These are phyloP conservation scores for Poecile montanus DNA, from an alignment of 2,797 vertebrate genomes.

Conservation along the genomic window DNA sequence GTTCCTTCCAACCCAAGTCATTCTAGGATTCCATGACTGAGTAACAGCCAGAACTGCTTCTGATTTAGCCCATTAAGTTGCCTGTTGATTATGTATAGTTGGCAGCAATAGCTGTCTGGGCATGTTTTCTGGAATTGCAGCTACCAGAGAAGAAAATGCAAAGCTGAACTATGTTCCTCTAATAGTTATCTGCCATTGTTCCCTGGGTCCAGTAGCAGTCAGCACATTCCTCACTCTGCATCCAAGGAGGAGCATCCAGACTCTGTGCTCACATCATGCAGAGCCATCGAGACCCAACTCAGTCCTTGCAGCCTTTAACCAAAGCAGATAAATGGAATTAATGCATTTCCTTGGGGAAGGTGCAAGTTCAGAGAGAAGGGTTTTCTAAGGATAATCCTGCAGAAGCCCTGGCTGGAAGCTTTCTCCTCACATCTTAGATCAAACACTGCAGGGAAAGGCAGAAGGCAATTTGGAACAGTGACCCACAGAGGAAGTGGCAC, in stretches of 20 bases:
- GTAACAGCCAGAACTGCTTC: not conserved
- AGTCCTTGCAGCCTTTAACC: not conserved
- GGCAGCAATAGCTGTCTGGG: not conserved
- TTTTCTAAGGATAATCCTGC: not conserved
- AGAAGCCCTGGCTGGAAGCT: not conserved
- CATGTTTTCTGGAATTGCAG: not conserved
- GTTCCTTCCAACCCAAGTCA: not conserved
- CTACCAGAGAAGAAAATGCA: not conserved
- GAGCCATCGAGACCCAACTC: not conserved
- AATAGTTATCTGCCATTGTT: not conserved
- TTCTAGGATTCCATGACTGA: not conserved
- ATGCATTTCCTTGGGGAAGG: not conserved
- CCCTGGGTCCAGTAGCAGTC: not conserved
- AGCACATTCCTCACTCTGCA: not conserved
- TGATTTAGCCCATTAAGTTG: not conserved
- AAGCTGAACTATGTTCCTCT: not conserved
- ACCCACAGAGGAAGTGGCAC: not conserved
- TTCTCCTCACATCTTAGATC: not conserved
- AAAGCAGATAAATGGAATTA: not conserved
- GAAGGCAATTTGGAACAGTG: not conserved
- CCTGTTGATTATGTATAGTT: not conserved
- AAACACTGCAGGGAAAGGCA: not conserved
- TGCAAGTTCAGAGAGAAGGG: not conserved
- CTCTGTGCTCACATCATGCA: accelerated
- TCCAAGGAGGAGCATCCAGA: not conserved